Conservation (phyloP, 2,888 invertebrate genomes). For the Polia nebulosa region DNA sequence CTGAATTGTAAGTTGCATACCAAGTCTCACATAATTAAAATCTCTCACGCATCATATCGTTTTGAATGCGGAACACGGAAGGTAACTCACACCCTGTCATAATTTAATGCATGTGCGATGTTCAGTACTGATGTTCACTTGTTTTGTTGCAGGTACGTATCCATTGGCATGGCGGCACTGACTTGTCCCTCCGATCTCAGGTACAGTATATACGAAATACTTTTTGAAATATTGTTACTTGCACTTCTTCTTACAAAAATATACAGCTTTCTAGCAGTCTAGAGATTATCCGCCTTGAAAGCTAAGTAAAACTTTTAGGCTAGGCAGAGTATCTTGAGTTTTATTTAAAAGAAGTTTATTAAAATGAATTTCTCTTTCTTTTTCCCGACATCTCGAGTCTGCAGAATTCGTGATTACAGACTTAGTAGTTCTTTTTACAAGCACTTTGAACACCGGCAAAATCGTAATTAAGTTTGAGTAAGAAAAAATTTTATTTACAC, state of each 20-base stretch:
- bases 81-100: constrained; percentile 40
- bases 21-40: constrained; percentile 39
- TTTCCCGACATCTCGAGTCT: constrained; percentile 46
- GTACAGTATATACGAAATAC: constrained; percentile 49
- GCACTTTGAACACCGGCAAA: constrained; percentile 30
- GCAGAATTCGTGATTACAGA: constrained; percentile 50
- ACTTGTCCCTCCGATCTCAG: constrained; percentile 56
- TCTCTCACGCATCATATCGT: constrained; percentile 38
- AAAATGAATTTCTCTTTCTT: constrained; percentile 41
- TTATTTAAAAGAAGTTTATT: constrained; percentile 48
- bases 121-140: constrained; percentile 52
- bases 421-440: constrained; percentile 39
- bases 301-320: constrained; percentile 34
- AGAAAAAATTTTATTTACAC: constrained; percentile 32
- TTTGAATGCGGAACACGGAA: constrained; percentile 61
- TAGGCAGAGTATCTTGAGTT: constrained; percentile 38
- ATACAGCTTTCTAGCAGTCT: constrained; percentile 15
- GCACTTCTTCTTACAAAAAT: constrained; percentile 9
- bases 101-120: constrained; percentile 49
- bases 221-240: constrained; percentile 16
- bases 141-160: constrained; percentile 79
- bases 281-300: constrained; percentile 15
- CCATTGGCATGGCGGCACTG: constrained; percentile 55
- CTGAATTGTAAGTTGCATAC: constrained; percentile 12
- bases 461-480: constrained; percentile 38